A percentile compares a stretch with the other conserved stretches of the same genome.
Evolutionary conservation across 2,113 vertebrate species (phyloP).

Genomic region (Dicrurus megarhynchus): DNA sequence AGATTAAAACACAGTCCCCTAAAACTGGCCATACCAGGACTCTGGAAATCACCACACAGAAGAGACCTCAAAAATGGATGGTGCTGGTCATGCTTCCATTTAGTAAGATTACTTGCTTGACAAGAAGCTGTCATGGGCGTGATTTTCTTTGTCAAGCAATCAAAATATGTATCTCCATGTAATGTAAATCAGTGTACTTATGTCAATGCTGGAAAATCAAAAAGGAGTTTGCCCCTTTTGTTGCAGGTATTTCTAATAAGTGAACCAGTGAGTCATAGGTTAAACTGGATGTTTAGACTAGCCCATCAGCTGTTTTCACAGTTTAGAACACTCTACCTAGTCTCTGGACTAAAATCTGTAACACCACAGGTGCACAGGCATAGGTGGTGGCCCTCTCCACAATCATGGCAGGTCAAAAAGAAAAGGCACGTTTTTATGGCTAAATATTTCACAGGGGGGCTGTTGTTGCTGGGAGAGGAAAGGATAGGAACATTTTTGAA

Average conservation of each 20-base stretch:
- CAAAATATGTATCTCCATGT: background rate
- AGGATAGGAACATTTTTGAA: background rate
- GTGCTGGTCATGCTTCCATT: background rate
- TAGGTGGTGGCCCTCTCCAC: background rate
- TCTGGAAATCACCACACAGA: background rate
- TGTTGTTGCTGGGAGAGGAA: background rate
- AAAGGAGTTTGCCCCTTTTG: background rate
- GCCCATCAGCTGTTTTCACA: background rate
- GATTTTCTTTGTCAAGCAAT: slow-evolving; percentile 24
- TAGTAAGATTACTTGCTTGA: background rate
- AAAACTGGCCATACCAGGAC: background rate
- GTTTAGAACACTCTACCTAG: background rate
- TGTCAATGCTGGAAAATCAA: background rate
- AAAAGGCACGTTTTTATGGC: background rate
- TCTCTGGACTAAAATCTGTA: background rate
- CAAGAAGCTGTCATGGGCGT: background rate
- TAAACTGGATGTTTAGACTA: background rate
- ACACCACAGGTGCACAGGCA: background rate
- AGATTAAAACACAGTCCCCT: background rate
- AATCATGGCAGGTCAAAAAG: background rate
- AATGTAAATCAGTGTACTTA: background rate
- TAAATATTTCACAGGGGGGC: background rate
- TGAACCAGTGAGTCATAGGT: background rate
- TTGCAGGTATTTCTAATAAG: background rate
- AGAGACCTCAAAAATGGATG: background rate